Conservation (phyloP, 2,888 invertebrate species). For the Gortyna flavago region DNA sequence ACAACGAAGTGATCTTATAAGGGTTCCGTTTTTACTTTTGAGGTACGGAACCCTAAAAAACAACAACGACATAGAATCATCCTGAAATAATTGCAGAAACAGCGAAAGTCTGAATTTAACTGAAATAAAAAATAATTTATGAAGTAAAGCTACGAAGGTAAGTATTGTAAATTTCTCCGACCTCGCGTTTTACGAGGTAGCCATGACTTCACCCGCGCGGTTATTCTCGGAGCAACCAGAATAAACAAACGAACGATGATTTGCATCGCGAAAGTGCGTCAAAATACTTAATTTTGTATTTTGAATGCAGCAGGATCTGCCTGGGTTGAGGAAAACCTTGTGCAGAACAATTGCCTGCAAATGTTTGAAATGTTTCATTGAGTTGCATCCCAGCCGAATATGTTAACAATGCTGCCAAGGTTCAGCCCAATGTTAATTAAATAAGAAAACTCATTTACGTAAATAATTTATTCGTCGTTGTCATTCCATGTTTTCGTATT, state of each 20-base stretch:
- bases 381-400: background rate
- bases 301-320: conserved; percentile 39
- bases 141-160: conserved; percentile 45
- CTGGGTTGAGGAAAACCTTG: conserved; percentile 46
- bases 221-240: conserved; percentile 73
- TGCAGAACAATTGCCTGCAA: conserved; percentile 32
- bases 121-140: conserved; percentile 6
- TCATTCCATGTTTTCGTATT: background rate
- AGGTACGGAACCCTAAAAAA: too few relatives aligned
- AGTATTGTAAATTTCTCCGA: conserved; percentile 52
- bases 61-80: background rate
- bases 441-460: conserved; percentile 25
- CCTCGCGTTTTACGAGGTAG: conserved; percentile 67
- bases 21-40: too few relatives aligned
- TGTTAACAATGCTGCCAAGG: conserved; percentile 19
- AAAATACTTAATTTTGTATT: conserved; percentile 34
- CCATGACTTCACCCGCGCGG: conserved; percentile 72
- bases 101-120: background rate
- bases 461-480: background rate
- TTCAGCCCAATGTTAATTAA: conserved; percentile 24
- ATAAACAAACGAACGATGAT: conserved; percentile 67
- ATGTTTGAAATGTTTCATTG: conserved; percentile 10
- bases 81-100: background rate
- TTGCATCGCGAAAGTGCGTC: conserved; percentile 56
- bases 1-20: too few relatives aligned